Percentiles rank a stretch among this genome's conserved stretches.
phyloP scores from a whole-genome alignment of 2,113 vertebrate genomes.

The Nerophis ophidion region DNA sequence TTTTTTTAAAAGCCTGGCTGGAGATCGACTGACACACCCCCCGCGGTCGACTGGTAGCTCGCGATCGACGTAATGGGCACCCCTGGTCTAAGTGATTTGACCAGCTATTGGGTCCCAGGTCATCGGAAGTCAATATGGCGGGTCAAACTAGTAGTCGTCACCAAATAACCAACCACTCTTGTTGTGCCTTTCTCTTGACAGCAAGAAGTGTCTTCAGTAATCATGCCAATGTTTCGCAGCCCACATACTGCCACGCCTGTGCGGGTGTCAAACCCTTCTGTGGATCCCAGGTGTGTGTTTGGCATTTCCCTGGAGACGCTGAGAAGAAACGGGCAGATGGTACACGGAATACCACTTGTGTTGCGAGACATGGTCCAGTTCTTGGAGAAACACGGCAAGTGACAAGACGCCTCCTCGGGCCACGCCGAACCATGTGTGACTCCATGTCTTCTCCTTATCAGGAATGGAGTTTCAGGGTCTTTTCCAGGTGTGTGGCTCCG shows the following conservation, averaged over 20 bases:
- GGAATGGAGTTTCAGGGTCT: conserved; percentile 72
- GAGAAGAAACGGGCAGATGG: conserved; percentile 37
- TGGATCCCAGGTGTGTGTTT: conserved; percentile 49
- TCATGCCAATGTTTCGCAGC: conserved; percentile 32
- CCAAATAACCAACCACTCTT: not conserved
- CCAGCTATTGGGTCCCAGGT: too few species aligned
- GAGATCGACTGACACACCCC: too few species aligned
- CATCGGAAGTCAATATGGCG: too few species aligned
- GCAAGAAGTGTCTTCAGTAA: conserved; percentile 44
- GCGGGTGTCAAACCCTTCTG: conserved; percentile 13
- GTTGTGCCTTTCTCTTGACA: conserved; percentile 10
- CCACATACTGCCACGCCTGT: conserved; percentile 33
- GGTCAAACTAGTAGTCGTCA: too few species aligned
- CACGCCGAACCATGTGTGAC: not conserved
- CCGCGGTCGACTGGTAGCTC: too few species aligned
- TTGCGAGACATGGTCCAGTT: conserved; percentile 73
- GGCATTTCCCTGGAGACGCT: conserved; percentile 66
- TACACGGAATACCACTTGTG: conserved; percentile 59
- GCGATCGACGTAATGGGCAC: too few species aligned
- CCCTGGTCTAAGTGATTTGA: too few species aligned
- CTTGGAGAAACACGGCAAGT: conserved; percentile 69
- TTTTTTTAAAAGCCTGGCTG: too few species aligned
- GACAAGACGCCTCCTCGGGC: not conserved
- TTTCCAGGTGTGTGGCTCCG: conserved; percentile 73
- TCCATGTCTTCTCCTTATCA: conserved; percentile 24